Base-by-base conservation (phyloP, 1,140 invertebrate species). In the Bombus fervidus region DNA sequence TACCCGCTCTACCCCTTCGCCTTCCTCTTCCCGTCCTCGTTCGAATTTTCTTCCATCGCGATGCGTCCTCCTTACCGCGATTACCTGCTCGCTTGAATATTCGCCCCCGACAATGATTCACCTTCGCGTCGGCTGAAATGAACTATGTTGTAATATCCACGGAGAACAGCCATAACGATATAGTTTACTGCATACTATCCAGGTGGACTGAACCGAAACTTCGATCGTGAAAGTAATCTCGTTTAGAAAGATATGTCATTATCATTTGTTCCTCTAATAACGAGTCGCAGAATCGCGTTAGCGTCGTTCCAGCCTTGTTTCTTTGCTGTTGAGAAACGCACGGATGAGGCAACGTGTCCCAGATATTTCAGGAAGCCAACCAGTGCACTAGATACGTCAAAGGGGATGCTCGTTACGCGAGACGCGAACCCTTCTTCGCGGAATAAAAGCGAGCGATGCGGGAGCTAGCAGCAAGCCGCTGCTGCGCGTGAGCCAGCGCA, bases 341-440 rank as follows among this genome's bases (percentile, higher is more conserved):
- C 18, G 18, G 75, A 69, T 69, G 85, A 78, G 81, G 69, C 72
- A 82, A 79, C 78, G 64, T 57, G 73, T 71, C 57, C 71, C 73
- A 86, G 86, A 72, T 82, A 86, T 90, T 86, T 68, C 71, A 34
- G 59, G n/a, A 64, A 77, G 62, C 31, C 83, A 39, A 64, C 53
- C n/a, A 25, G 28, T 25, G 22, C 34, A 37, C 2, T 15, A 79
- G 87, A 77, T 86, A 90, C 77, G 66, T 66, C 62, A 87, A 90
- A 87, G 82, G 64, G 86, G 88, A 89, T 87, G 88, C 89, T 90
- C 86, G 86, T 90, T 90, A 90, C 83, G 72, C 68, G 88, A 80
- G 86, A 76, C 39, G 53, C 66, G 64, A 75, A 69, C 72, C 68
- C 62, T 76, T 68, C 22, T 39, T 43, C 79, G 57, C 18, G 15